These are phyloP conservation scores for Lymantria dispar DNA, from an alignment of 2,888 invertebrate species.

Conservation along the genomic window DNA sequence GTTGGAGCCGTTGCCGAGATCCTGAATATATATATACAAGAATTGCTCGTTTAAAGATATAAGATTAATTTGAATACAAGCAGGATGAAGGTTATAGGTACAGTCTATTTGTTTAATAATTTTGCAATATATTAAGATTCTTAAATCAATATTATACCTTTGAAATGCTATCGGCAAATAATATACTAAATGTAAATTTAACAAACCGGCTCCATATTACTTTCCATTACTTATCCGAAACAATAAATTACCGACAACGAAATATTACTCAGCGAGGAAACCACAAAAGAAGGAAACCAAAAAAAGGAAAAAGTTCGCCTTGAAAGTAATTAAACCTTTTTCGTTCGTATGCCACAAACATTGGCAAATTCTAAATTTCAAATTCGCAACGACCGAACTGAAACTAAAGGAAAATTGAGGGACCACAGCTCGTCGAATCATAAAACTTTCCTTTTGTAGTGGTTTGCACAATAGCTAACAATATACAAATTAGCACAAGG, in stretches of 20 bases:
- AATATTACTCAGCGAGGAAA: not conserved
- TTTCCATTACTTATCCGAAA: too few relatives aligned
- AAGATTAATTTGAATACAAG: too few relatives aligned
- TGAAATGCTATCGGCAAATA: too few relatives aligned
- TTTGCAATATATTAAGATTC: too few relatives aligned
- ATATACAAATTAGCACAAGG: conserved; percentile 8
- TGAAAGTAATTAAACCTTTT: not conserved
- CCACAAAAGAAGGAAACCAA: not conserved
- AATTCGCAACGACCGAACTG: conserved; percentile 2
- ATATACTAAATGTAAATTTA: too few relatives aligned
- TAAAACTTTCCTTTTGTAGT: conserved; percentile 6
- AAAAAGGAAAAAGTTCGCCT: not conserved
- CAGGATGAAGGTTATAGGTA: too few relatives aligned
- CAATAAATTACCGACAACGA: not conserved
- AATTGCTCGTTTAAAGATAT: too few relatives aligned
- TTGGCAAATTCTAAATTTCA: not conserved
- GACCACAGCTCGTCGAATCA: conserved; percentile 1
- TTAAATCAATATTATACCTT: too few relatives aligned
- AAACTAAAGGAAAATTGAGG: not conserved
- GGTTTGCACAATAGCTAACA: conserved; percentile 4
- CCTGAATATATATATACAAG: too few relatives aligned
- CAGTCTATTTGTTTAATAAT: too few relatives aligned
- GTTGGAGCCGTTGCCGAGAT: too few relatives aligned
- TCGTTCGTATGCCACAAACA: not conserved
- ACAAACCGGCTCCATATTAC: too few relatives aligned